Evolutionary conservation across 1,140 invertebrate genomes (phyloP).

Genomic region (Oreohelix idahoensis): DNA sequence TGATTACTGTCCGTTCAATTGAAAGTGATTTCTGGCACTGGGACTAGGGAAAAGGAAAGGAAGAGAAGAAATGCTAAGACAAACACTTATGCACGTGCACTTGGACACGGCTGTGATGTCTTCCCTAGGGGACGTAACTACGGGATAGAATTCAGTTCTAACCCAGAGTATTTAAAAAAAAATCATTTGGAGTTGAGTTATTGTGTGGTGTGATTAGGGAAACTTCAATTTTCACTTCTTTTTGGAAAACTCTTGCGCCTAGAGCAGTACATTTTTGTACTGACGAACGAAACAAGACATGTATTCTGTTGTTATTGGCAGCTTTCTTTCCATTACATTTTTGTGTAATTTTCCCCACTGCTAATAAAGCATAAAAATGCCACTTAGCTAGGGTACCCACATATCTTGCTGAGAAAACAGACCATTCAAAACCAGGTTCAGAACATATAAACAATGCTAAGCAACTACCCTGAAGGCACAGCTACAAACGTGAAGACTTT

Average conservation of each 20-base stretch:
- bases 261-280: too few relatives aligned
- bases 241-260: too few relatives aligned
- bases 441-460: neutral
- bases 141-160: neutral
- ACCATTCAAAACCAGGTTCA: neutral
- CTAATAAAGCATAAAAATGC: neutral
- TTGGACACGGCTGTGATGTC: neutral
- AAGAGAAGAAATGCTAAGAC: neutral
- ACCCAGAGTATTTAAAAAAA: too few relatives aligned
- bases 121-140: neutral
- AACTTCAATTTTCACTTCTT: too few relatives aligned
- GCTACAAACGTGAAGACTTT: neutral
- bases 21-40: conserved; percentile 1
- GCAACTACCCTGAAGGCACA: neutral
- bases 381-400: neutral
- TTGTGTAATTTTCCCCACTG: too few relatives aligned
- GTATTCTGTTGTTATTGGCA: too few relatives aligned
- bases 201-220: neutral
- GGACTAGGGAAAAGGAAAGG: neutral
- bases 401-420: neutral
- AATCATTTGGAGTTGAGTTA: neutral
- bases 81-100: conserved; percentile 7
- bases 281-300: too few relatives aligned
- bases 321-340: too few relatives aligned
- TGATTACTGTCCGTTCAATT: conserved; percentile 9